Conservation (phyloP, 2,888 invertebrate genomes). For the Caenorhabditis sinica region DNA sequence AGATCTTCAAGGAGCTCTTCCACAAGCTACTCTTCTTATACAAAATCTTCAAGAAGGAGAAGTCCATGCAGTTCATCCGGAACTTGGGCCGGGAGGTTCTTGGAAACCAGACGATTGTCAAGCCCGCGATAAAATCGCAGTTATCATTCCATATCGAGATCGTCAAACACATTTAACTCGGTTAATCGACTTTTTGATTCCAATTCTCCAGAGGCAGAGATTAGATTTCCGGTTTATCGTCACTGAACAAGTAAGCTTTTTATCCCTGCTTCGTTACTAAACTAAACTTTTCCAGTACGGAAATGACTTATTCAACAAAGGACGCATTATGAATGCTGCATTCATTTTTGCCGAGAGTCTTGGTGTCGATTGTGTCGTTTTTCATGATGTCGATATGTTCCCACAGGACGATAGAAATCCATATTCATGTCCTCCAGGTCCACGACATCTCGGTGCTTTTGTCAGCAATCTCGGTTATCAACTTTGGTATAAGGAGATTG, state of each 20-base stretch:
- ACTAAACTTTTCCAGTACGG: constrained; percentile 76
- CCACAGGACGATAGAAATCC: constrained; percentile 84
- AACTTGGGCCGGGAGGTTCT: constrained; percentile 80
- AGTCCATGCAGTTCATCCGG: constrained; percentile 77
- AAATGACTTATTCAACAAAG: constrained; percentile 83
- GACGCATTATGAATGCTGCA: constrained; percentile 83
- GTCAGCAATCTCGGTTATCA: constrained; percentile 85
- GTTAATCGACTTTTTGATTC: constrained; percentile 83
- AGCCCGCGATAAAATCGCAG: constrained; percentile 80
- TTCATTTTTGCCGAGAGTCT: constrained; percentile 80
- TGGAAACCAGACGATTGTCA: constrained; percentile 83
- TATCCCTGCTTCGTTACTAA: background rate
- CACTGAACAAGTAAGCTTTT: constrained; percentile 81
- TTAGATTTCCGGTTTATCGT: constrained; percentile 84
- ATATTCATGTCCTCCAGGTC: constrained; percentile 84
- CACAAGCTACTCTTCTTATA: constrained; percentile 80
- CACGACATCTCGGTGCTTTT: constrained; percentile 84
- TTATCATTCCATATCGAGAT: constrained; percentile 84
- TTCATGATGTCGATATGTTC: constrained; percentile 85
- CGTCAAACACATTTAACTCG: constrained; percentile 82
- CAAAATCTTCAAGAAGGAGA: constrained; percentile 78
- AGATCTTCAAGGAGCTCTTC: constrained; percentile 71
- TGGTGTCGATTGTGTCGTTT: constrained; percentile 83
- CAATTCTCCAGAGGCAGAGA: constrained; percentile 82
- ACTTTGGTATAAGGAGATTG: constrained; percentile 85